A percentile compares a stretch with the other conserved stretches of the same genome.
These are phyloP conservation scores for Tribolium madens DNA, from an alignment of 1,140 invertebrate genomes.

Conservation along the genomic window DNA sequence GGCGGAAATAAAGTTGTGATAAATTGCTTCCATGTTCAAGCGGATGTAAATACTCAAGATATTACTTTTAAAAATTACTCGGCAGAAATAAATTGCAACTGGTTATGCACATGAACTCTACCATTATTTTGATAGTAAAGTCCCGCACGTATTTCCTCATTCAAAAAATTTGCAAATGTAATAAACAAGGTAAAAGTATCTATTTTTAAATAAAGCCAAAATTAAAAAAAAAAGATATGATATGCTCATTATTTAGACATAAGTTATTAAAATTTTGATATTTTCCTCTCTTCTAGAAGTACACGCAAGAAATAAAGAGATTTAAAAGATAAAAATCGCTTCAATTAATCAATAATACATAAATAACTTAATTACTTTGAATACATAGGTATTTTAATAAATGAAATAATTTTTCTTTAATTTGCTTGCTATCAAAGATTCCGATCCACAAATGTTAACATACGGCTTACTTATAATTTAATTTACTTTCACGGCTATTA, in stretches of 20 bases:
- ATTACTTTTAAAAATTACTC: not conserved
- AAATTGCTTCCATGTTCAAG: not conserved
- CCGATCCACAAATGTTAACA: not conserved
- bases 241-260: no score
- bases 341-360: no score
- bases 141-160: not conserved
- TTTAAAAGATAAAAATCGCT: no score
- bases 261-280: no score
- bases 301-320: no score
- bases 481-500: constrained; percentile 32
- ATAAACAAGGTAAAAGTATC: no score
- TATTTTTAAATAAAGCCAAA: no score
- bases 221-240: no score
- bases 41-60: not conserved
- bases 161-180: not conserved
- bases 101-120: not conserved
- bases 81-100: not conserved
- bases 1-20: not conserved
- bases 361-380: no score
- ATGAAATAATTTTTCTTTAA: no score
- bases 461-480: constrained; percentile 24
- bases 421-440: not conserved
- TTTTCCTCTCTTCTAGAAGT: no score
- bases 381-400: no score
- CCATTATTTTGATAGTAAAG: not conserved